A percentile compares a stretch with the other conserved stretches of the same genome.
Evolutionary conservation across 2,888 invertebrate species (phyloP).

Genomic region (Lymantria dispar): DNA sequence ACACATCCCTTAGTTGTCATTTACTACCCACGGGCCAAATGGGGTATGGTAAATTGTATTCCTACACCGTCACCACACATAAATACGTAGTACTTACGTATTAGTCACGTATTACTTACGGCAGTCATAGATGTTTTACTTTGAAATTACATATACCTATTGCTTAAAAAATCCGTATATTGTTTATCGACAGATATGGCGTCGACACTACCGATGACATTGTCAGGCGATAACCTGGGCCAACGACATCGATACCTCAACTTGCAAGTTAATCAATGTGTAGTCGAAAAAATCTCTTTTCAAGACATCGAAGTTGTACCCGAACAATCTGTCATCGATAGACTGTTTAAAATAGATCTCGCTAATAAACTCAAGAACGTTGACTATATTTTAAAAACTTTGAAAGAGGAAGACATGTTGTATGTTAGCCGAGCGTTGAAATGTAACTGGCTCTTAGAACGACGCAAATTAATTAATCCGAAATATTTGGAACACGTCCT

Average conservation of each 20-base stretch:
- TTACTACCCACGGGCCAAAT: no score
- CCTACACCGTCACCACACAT: no score
- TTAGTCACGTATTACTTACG: no score
- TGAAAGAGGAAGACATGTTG: constrained; percentile 59
- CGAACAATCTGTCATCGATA: constrained; percentile 47
- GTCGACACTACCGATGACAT: constrained; percentile 32
- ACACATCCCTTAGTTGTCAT: no score
- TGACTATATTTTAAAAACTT: constrained; percentile 48
- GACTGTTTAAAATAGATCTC: constrained; percentile 59
- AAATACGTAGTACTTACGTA: no score
- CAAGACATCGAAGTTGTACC: constrained; percentile 25
- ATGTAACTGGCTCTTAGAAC: constrained; percentile 52
- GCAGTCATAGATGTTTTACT: no score
- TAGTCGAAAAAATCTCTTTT: constrained; percentile 6
- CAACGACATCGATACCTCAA: constrained; percentile 50
- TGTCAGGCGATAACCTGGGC: constrained; percentile 48
- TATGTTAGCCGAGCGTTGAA: constrained; percentile 60
- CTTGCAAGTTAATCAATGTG: constrained; percentile 35
- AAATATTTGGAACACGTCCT: constrained; percentile 48
- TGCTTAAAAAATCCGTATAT: no score
- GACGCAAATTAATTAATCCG: constrained; percentile 49
- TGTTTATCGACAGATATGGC: constrained; percentile 31
- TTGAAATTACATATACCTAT: no score
- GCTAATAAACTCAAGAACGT: constrained; percentile 49
- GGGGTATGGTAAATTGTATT: no score